phyloP scores from a whole-genome alignment of 2,113 vertebrate species.

The Anhinga anhinga region DNA sequence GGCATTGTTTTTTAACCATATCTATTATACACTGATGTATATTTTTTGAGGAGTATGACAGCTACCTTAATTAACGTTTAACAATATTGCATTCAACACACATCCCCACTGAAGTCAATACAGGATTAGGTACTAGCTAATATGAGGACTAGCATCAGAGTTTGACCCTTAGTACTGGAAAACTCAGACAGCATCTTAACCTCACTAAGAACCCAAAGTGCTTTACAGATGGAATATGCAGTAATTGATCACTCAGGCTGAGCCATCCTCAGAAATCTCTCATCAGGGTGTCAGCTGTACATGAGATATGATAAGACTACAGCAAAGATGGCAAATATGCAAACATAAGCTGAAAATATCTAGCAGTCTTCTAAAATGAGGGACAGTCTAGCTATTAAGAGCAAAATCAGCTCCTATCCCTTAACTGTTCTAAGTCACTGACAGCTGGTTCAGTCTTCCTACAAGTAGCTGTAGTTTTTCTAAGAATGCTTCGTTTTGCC shows the following conservation, averaged over 20 bases:
- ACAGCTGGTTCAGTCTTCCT: conserved; percentile 24
- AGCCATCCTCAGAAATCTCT: neutral
- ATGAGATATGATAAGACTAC: neutral
- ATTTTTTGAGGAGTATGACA: neutral
- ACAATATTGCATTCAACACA: neutral
- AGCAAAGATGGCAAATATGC: conserved; percentile 1
- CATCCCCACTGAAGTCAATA: neutral
- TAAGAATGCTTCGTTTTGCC: neutral
- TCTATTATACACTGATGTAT: neutral
- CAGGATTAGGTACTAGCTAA: neutral
- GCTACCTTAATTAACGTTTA: neutral
- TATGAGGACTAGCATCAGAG: neutral
- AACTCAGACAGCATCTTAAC: neutral
- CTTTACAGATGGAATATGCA: neutral
- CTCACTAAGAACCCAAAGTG: neutral
- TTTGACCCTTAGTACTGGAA: neutral
- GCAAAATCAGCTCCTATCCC: neutral
- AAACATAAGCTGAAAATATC: conserved; percentile 21
- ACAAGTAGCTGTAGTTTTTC: conserved; percentile 13
- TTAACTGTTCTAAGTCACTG: neutral
- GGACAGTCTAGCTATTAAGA: conserved; percentile 22
- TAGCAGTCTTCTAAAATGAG: neutral
- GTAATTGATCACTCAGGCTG: neutral
- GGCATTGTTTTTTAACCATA: neutral
- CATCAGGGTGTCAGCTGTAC: neutral